Conservation (phyloP, 2,113 vertebrate genomes). For the Sceloporus tristichus region DNA sequence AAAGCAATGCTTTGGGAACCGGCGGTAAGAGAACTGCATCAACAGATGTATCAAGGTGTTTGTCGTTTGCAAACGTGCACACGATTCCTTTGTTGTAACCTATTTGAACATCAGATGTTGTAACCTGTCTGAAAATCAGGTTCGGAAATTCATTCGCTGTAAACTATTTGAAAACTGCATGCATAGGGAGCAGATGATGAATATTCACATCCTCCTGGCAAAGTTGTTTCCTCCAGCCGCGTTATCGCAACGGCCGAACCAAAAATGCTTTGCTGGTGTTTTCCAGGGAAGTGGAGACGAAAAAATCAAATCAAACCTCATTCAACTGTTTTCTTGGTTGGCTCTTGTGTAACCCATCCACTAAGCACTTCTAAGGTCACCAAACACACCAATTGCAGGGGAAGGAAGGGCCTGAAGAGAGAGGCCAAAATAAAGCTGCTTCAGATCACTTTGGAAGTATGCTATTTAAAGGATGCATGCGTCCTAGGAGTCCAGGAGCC, state of each 20-base stretch:
- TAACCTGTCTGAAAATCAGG: too few species aligned
- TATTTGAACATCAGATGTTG: too few species aligned
- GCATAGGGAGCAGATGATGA: fast-evolving
- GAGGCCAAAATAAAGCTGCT: fast-evolving
- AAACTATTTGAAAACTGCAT: not conserved
- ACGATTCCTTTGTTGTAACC: too few species aligned
- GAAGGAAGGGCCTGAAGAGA: not conserved
- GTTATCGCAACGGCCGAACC: not conserved
- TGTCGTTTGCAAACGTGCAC: too few species aligned
- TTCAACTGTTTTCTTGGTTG: fast-evolving
- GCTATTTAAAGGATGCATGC: not conserved
- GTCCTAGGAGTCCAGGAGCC: not conserved
- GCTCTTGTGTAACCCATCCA: not conserved
- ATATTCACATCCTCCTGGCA: not conserved
- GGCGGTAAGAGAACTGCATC: not conserved
- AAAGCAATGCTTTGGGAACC: not conserved
- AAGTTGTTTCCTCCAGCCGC: conserved; percentile 33
- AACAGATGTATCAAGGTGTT: not conserved
- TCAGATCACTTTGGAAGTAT: too few species aligned
- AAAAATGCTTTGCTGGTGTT: not conserved
- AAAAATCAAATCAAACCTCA: not conserved
- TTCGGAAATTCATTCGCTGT: not conserved
- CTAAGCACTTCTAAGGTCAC: not conserved
- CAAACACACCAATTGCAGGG: too few species aligned
- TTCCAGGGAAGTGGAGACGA: not conserved